Percentiles rank a stretch among this genome's conserved stretches.
These are phyloP conservation scores for Hycleus phaleratus DNA, from an alignment of 1,140 invertebrate genomes.

Conservation along the genomic window DNA sequence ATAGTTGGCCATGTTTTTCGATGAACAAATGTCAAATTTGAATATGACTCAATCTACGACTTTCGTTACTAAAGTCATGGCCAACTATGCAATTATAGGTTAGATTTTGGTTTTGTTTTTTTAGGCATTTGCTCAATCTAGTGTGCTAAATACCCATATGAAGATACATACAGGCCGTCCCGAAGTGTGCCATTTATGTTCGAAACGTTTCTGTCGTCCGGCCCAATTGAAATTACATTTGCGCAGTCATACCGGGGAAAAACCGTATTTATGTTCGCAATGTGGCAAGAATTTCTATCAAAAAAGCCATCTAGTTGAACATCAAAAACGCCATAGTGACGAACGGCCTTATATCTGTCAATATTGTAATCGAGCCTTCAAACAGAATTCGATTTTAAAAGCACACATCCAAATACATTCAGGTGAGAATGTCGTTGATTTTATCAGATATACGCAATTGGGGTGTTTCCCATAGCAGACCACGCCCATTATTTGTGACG, in stretches of 20 bases:
- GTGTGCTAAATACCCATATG: conserved; percentile 25
- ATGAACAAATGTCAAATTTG: too few species aligned
- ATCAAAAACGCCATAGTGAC: conserved; percentile 36
- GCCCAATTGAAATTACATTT: conserved; percentile 21
- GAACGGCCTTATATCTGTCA: conserved; percentile 34
- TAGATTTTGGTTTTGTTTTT: neutral
- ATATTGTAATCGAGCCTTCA: conserved; percentile 33
- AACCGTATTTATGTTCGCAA: conserved; percentile 31
- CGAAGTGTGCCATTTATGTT: conserved; percentile 18
- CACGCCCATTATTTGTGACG: too few species aligned
- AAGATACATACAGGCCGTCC: conserved; percentile 23
- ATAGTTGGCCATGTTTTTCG: too few species aligned
- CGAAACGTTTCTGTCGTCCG: conserved; percentile 20
- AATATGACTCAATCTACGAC: too few species aligned
- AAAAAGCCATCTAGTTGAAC: conserved; percentile 33
- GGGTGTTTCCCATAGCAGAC: too few species aligned
- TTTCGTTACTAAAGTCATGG: neutral
- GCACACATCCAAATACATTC: conserved; percentile 32
- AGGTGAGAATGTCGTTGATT: conserved; percentile 11
- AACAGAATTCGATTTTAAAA: conserved; percentile 29
- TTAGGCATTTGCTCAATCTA: conserved; percentile 21
- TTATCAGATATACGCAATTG: too few species aligned
- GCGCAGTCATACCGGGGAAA: conserved; percentile 28
- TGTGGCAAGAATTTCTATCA: conserved; percentile 33
- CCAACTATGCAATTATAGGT: neutral